Percentiles rank a stretch among this genome's conserved stretches.
phyloP scores from a whole-genome alignment of 30 jellyfish, hydroid and myxozoan species.

The Turritopsis dohrnii region DNA sequence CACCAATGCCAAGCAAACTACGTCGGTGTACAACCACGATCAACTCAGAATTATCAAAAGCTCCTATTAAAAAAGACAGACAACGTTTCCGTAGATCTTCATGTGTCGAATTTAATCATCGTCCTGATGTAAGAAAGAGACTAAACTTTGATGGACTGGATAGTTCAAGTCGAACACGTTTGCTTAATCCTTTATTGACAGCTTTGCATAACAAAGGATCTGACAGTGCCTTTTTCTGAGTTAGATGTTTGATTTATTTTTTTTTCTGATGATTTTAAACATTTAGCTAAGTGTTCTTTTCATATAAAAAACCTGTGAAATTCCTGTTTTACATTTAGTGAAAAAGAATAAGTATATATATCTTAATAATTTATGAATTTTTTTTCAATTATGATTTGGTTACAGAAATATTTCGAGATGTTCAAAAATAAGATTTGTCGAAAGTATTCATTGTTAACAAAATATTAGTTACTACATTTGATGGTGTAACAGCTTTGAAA shows the following conservation, averaged over 20 bases:
- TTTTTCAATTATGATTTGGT: too few species aligned
- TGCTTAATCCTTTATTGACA: not conserved
- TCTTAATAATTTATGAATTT: too few species aligned
- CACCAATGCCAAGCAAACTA: not conserved
- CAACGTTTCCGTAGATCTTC: not conserved
- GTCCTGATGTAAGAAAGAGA: not conserved
- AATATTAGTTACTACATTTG: too few species aligned
- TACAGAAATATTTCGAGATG: too few species aligned
- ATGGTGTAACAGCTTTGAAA: too few species aligned
- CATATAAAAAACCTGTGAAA: too few species aligned
- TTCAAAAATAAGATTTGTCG: too few species aligned
- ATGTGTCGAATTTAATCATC: not conserved
- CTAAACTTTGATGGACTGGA: not conserved
- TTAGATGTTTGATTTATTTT: constrained; percentile 1
- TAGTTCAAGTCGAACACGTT: not conserved
- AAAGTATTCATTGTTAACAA: too few species aligned
- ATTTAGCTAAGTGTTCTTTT: too few species aligned
- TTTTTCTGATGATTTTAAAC: too few species aligned
- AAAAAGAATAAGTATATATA: too few species aligned
- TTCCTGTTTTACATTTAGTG: too few species aligned
- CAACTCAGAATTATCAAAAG: not conserved
- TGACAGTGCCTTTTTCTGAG: not conserved
- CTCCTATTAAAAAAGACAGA: not conserved
- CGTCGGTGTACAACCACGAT: not conserved
- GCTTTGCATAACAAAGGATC: not conserved